Conservation (phyloP, 2,797 vertebrate genomes). For the Dermochelys coriacea region DNA sequence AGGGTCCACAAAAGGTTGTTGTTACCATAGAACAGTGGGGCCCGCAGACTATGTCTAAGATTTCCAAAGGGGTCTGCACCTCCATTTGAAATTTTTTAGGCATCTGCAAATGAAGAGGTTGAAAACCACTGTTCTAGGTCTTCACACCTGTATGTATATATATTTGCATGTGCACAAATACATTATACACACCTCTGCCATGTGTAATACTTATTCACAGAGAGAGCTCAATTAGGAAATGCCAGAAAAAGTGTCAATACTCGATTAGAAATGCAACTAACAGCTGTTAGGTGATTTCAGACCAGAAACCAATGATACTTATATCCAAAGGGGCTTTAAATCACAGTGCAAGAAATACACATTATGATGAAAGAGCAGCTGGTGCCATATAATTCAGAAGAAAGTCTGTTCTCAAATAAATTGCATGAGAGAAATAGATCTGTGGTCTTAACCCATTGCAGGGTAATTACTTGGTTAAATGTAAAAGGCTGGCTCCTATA, state of each 20-base stretch:
- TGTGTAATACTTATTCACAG: slow-evolving; percentile 30
- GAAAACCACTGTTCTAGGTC: slow-evolving; percentile 32
- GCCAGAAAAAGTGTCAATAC: slow-evolving; percentile 37
- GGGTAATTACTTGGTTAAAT: neutral
- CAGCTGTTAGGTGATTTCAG: slow-evolving; percentile 47
- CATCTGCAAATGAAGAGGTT: neutral
- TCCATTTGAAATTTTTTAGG: neutral
- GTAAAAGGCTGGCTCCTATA: neutral
- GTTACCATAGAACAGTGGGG: too few species aligned
- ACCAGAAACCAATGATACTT: slow-evolving; percentile 8
- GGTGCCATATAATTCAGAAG: slow-evolving; percentile 5
- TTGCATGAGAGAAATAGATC: neutral
- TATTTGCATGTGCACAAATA: slow-evolving; percentile 40
- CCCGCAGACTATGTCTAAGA: too few species aligned
- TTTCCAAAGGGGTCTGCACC: too few species aligned
- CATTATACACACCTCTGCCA: slow-evolving; percentile 15
- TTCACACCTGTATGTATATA: slow-evolving; percentile 43
- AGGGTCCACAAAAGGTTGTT: too few species aligned
- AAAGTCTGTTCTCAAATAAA: neutral
- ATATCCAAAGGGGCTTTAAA: slow-evolving; percentile 40
- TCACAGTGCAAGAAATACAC: slow-evolving; percentile 40
- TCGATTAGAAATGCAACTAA: slow-evolving; percentile 60
- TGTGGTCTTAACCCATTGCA: slow-evolving; percentile 42
- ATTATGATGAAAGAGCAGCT: slow-evolving; percentile 29
- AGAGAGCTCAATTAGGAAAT: slow-evolving; percentile 52